Evolutionary conservation across 2,888 invertebrate genomes (phyloP), one percentile per base, ranked within the genome.

Genomic region (Sarcophaga carnaria): DNA sequence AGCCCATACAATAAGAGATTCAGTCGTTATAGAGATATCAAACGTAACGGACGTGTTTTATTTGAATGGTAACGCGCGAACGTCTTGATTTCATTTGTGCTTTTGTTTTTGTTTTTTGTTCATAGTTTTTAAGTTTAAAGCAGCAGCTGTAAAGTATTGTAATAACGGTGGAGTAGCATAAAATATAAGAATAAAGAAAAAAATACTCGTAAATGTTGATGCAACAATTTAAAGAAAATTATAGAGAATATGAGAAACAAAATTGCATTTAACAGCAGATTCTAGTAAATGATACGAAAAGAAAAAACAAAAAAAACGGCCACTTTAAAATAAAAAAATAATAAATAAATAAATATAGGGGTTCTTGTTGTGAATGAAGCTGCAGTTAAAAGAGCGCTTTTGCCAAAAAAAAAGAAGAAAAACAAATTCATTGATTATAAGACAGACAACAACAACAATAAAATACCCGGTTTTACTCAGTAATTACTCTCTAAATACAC

Each of bases 11-110:
- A 64, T 20, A 74, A 70, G 66, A 70, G 81, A 67, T 84, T 84
- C 87, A 87, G 87, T 87, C 64, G 75, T 78, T 62, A 67, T 66
- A 49, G 27, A 70, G 70, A 76, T 71, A 63, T 81, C 76, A 60
- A 12, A 75, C 20, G 1, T n/a, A 79, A 69, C 79, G 83, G 87
- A 76, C 81, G 81, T 82, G 84, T 81, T 64, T 60, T 60, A 62
- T 47, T 66, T 25, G 14, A 11, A 62, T 54, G 54, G 2, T 54
- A 14, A 54, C 12, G 14, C 20, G 2, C 5, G 49, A 5, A 20
- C 20, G 66, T 37, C 0, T 27, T 22, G 0, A 67, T n/a, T 45
- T 45, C 0, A 6, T 64, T 4, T 25, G 6, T 12, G 17, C 64
- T 66, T 59, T 67, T 67, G 10, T 71, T 47, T 54, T 70, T 64